A percentile compares a stretch with the other conserved stretches of the same genome.
phyloP scores from a whole-genome alignment of 2,888 invertebrate species.

The Cataglyphis albicans region DNA sequence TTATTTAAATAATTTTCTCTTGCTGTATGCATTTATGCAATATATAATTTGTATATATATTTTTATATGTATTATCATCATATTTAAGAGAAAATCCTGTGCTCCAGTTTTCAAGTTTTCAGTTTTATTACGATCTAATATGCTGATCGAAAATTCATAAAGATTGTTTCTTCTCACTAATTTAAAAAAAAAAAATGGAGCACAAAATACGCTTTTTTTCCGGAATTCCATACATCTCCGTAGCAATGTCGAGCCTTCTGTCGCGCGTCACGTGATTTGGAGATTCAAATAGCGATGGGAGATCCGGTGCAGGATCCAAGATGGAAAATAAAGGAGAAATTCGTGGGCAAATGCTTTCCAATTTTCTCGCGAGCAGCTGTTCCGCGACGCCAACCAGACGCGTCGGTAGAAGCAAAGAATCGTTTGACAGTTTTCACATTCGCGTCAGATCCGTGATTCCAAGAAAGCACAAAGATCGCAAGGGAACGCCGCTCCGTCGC shows the following conservation, averaged over 20 bases:
- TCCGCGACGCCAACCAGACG: slow-evolving; percentile 55
- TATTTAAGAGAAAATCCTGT: background rate
- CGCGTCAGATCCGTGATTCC: slow-evolving; percentile 49
- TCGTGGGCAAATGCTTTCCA: slow-evolving; percentile 64
- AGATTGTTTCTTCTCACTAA: background rate
- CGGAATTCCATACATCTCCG: slow-evolving; percentile 19
- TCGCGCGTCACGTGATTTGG: slow-evolving; percentile 47
- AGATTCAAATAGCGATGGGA: slow-evolving; percentile 40
- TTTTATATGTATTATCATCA: background rate
- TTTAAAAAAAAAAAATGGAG: background rate
- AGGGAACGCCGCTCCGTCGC: background rate
- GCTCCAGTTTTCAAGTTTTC: background rate
- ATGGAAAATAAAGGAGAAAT: slow-evolving; percentile 55
- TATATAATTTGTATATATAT: background rate
- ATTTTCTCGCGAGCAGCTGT: slow-evolving; percentile 64
- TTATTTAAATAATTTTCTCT: slow-evolving; percentile 12
- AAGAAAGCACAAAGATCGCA: slow-evolving; percentile 12
- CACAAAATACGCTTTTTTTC: background rate
- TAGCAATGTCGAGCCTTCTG: slow-evolving; percentile 44
- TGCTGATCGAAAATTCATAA: background rate
- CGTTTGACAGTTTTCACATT: slow-evolving; percentile 51
- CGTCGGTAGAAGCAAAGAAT: slow-evolving; percentile 50
- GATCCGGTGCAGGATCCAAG: slow-evolving; percentile 24
- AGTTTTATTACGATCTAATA: background rate
- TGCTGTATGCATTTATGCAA: background rate